Base-by-base conservation (phyloP, 1,140 invertebrate species). In the Cotesia vestalis region DNA sequence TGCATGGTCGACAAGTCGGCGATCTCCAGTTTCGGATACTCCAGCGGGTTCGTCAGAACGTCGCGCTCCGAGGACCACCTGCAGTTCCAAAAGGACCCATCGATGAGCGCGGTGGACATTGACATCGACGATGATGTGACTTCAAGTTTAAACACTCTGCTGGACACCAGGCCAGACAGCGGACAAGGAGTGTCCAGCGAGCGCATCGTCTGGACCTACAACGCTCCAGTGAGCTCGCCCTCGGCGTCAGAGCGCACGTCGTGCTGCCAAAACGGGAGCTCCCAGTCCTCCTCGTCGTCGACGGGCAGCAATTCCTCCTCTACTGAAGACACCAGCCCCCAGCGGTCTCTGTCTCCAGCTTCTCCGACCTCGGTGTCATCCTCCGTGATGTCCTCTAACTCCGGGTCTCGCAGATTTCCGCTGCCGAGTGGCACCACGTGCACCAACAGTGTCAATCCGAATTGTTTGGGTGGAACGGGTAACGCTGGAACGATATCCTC, bases 51-150 rank as follows among this genome's bases (percentile, higher is more conserved):
- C 72, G 93, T 95, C 36, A 87, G 94, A 53, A 95, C 94, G 36
- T 95, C 93, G 73, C 90, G 93, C 76, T 95, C 93, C 4, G 94
- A 96, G 85, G 95, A 96, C 84, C 94, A 96, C 78, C 85, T 96
- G 70, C 94, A 95, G 73, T 88, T 91, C 78, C 91, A 92, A 86
- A 93, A 92, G 88, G 91, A 91, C 83, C 91, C 89, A 52, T 91
- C 90, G 34, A 90, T 93, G 84, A 93, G 92, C 79, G 91, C 94
- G 51, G 94, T 94, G 70, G 94, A 95, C 76, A 95, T 96, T 77
- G 95, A 97, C 76, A 93, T 95, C 75, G 95, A 97, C 85, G 96
- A 97, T 83, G 95, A 97, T 85, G 91, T 96, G 73, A 96, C 95
- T 78, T 96, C 95, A 76, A 96, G 95, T 61, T 87, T 97, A 66